Evolutionary conservation across 2,888 invertebrate species (phyloP).

Genomic region (Tortricodes alternella): DNA sequence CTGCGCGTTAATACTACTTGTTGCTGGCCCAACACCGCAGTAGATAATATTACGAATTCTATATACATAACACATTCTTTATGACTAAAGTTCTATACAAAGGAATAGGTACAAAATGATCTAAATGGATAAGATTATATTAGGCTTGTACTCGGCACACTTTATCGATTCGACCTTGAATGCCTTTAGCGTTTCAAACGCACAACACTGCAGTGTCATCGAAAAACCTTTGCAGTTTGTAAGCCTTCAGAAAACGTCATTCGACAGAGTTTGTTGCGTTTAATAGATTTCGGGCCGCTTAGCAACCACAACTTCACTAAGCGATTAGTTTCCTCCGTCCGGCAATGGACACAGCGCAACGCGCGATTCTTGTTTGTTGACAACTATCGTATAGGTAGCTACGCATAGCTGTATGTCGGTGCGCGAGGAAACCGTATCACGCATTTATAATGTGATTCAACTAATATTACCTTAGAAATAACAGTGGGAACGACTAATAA

Average conservation of each 20-base stretch:
- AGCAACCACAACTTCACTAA: too few relatives aligned
- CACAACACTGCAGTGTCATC: conserved; percentile 26
- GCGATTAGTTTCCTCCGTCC: conserved; percentile 27
- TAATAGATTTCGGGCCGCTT: conserved; percentile 15
- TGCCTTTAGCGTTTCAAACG: conserved; percentile 2
- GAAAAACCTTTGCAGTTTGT: conserved; percentile 2
- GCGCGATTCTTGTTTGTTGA: conserved; percentile 63
- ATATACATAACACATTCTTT: neutral
- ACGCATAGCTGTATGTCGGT: conserved; percentile 64
- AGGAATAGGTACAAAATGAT: neutral
- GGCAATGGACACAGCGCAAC: conserved; percentile 45
- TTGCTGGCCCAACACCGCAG: conserved; percentile 13
- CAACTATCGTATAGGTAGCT: conserved; percentile 37
- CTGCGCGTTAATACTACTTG: conserved; percentile 13
- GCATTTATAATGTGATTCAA: conserved; percentile 52
- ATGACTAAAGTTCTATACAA: neutral
- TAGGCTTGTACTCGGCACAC: conserved; percentile 2
- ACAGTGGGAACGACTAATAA: conserved; percentile 44
- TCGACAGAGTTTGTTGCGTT: too few relatives aligned
- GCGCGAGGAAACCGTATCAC: conserved; percentile 66
- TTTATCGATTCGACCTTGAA: conserved; percentile 32
- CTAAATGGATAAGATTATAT: neutral
- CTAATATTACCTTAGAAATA: conserved; percentile 45
- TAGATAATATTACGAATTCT: neutral
- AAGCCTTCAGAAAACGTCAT: conserved; percentile 2